phyloP scores from a whole-genome alignment of 92 coral and sea anemone species.

The Anthopleura xanthogrammica region DNA sequence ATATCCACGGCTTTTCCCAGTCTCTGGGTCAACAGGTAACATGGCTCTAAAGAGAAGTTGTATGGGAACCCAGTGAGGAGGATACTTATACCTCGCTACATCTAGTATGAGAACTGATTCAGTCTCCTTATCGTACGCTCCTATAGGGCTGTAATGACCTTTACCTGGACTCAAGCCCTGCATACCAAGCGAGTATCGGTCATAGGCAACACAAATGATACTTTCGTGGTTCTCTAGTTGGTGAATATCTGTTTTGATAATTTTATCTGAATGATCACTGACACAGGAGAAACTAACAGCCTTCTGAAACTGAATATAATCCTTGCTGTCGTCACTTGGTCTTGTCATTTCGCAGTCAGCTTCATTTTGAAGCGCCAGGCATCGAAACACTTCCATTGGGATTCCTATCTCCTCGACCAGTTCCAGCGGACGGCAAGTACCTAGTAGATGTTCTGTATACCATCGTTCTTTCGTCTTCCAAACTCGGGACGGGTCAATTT shows the following conservation, averaged over 20 bases:
- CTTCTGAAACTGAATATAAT: constrained; percentile 40
- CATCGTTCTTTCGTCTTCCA: constrained; percentile 95
- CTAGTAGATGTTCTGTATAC: constrained; percentile 82
- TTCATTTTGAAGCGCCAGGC: constrained; percentile 83
- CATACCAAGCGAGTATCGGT: constrained; percentile 60
- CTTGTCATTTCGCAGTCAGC: constrained; percentile 60
- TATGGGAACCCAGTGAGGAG: constrained; percentile 87
- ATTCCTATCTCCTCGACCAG: constrained; percentile 69
- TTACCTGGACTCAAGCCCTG: constrained; percentile 43
- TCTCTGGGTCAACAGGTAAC: constrained; percentile 64
- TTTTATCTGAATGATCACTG: constrained; percentile 14
- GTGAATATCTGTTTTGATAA: background rate
- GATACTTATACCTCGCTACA: constrained; percentile 88
- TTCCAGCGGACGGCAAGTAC: constrained; percentile 80
- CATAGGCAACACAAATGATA: constrained; percentile 57
- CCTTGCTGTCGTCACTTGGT: constrained; percentile 37
- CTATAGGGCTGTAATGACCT: constrained; percentile 93
- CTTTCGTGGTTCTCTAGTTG: constrained; percentile 31
- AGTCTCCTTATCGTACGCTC: constrained; percentile 71
- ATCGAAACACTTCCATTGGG: constrained; percentile 72
- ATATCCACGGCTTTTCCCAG: constrained; percentile 81
- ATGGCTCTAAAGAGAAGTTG: constrained; percentile 69
- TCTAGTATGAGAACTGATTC: constrained; percentile 77
- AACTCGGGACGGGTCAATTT: constrained; percentile 72
- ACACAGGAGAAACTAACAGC: constrained; percentile 46